Evolutionary conservation across 2,113 vertebrate species (phyloP).

Genomic region (Addax nasomaculatus): DNA sequence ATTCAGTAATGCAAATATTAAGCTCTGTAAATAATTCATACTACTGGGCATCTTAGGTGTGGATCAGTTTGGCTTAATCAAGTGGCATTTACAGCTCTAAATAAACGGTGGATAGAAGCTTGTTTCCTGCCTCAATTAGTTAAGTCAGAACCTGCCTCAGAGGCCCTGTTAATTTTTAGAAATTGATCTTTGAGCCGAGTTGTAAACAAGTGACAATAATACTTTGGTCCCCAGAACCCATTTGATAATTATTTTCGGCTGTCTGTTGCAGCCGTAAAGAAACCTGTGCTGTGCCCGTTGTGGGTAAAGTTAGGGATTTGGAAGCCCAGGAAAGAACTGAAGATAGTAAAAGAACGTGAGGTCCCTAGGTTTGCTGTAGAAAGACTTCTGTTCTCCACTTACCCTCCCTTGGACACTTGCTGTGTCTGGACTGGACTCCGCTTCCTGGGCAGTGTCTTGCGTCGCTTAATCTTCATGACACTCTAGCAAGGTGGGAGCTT

Average conservation of each 20-base stretch:
- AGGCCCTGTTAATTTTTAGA: constrained; percentile 19
- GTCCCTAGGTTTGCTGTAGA: neutral
- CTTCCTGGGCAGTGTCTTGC: neutral
- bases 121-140: neutral
- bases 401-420: accelerated
- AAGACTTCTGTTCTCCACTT: neutral
- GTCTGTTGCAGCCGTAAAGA: neutral
- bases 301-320: neutral
- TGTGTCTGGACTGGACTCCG: too few relatives aligned
- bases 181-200: neutral
- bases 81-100: neutral
- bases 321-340: neutral
- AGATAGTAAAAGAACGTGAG: accelerated
- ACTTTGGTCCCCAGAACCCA: neutral
- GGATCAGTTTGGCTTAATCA: neutral
- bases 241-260: neutral
- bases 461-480: neutral
- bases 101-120: neutral
- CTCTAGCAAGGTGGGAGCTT: neutral
- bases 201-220: constrained; percentile 35
- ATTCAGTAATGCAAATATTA: constrained; percentile 11
- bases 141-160: constrained; percentile 2
- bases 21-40: constrained; percentile 46
- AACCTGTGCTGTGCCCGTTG: neutral
- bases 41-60: neutral